Conservation (phyloP, 2,113 vertebrate genomes). For the Dicentrarchus labrax region DNA sequence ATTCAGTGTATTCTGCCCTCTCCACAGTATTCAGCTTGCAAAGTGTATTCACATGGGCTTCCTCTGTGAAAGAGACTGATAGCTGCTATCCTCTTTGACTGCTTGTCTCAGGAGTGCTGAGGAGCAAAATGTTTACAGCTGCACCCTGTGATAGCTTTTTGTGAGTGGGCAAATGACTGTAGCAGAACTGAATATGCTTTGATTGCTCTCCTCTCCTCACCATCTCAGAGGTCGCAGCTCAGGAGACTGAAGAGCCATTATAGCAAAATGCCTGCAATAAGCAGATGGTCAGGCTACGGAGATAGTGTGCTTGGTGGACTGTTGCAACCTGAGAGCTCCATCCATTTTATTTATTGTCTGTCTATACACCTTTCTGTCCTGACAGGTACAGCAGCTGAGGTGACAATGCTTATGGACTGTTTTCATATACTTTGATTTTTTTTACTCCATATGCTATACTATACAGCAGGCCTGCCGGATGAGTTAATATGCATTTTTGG, state of each 20-base stretch:
- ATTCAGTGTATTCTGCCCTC: slow-evolving; percentile 44
- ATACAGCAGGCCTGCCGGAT: neutral
- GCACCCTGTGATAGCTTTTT: slow-evolving; percentile 72
- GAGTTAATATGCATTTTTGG: neutral
- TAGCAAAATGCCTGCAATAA: slow-evolving; percentile 51
- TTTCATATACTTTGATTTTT: neutral
- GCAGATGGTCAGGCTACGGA: slow-evolving; percentile 57
- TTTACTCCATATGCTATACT: neutral
- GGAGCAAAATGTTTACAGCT: slow-evolving; percentile 78
- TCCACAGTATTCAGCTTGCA: slow-evolving; percentile 37
- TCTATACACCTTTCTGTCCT: neutral
- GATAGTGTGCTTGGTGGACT: slow-evolving; percentile 7
- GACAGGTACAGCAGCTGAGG: neutral
- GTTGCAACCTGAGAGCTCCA: slow-evolving; percentile 16
- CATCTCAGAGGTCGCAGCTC: slow-evolving; percentile 64
- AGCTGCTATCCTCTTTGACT: slow-evolving; percentile 62
- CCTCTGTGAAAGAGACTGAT: slow-evolving; percentile 64
- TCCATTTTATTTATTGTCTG: slow-evolving; percentile 22
- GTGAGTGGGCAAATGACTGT: slow-evolving; percentile 64
- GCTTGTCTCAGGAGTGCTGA: slow-evolving; percentile 60
- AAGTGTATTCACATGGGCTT: slow-evolving; percentile 58
- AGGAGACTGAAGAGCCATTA: slow-evolving; percentile 49
- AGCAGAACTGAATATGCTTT: slow-evolving; percentile 62
- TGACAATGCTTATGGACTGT: neutral
- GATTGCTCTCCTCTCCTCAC: slow-evolving; percentile 65